Percentiles rank a stretch among this genome's conserved stretches.
Conservation (phyloP, 2,113 vertebrate genomes). For the Cardinalis cardinalis region DNA sequence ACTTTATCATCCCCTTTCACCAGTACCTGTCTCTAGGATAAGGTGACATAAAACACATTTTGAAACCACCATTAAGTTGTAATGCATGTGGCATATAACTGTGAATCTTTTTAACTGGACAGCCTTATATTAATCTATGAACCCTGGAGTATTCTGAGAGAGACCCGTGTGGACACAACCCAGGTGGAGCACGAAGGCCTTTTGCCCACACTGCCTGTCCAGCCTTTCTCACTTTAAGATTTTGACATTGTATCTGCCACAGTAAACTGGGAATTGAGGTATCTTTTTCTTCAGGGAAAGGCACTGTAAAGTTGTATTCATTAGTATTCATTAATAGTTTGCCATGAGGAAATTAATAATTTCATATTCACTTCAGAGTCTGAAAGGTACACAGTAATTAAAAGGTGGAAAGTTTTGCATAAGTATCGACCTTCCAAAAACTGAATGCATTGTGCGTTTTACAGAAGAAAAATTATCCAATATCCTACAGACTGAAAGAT, state of each 20-base stretch:
- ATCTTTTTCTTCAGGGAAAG: not conserved
- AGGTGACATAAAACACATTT: not conserved
- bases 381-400: constrained; percentile 30
- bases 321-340: constrained; percentile 35
- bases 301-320: not conserved
- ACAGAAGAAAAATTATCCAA: not conserved
- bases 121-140: not conserved
- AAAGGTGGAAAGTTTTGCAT: constrained; percentile 3
- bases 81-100: not conserved
- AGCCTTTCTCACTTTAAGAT: not conserved
- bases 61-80: not conserved
- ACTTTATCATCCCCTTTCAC: not conserved
- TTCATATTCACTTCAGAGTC: not conserved
- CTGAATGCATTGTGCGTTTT: not conserved
- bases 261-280: not conserved
- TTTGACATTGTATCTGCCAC: not conserved
- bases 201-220: not conserved
- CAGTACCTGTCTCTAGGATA: not conserved
- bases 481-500: not conserved
- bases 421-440: not conserved
- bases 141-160: not conserved
- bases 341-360: constrained; percentile 34
- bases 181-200: not conserved
- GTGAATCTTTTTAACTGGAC: not conserved
- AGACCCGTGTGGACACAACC: not conserved